Evolutionary conservation across 2,113 vertebrate genomes (phyloP).

Genomic region (Paradoxurus hermaphroditus): DNA sequence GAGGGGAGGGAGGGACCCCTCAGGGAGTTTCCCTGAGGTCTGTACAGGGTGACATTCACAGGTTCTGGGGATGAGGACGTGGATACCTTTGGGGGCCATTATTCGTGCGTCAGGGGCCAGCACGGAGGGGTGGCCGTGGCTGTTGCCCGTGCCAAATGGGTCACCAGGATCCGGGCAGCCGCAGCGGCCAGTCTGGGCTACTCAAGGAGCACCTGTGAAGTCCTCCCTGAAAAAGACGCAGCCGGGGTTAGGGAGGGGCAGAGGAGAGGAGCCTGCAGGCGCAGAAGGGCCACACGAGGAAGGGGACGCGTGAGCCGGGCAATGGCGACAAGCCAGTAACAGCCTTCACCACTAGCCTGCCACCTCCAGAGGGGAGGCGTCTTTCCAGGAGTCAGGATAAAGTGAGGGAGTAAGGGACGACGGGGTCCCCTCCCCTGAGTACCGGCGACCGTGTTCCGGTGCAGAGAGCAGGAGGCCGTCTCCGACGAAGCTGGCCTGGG

Average conservation of each 20-base stretch:
- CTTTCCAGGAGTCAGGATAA: not conserved
- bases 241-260: too few species aligned
- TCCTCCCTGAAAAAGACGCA: not conserved
- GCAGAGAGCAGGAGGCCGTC: not conserved
- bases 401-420: not conserved
- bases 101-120: accelerated
- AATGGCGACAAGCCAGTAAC: accelerated
- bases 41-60: too few species aligned
- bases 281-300: too few species aligned
- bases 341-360: not conserved
- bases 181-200: not conserved
- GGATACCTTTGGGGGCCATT: not conserved
- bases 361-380: not conserved
- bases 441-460: too few species aligned
- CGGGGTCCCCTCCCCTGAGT: accelerated
- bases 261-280: too few species aligned
- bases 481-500: not conserved
- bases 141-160: not conserved
- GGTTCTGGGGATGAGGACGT: not conserved
- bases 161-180: too few species aligned
- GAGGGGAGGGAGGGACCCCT: not conserved
- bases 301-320: not conserved
- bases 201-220: too few species aligned
- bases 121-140: too few species aligned
- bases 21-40: not conserved